These are phyloP conservation scores for Toxonevra muliebris DNA, from an alignment of 2,888 invertebrate genomes.

Conservation along the genomic window DNA sequence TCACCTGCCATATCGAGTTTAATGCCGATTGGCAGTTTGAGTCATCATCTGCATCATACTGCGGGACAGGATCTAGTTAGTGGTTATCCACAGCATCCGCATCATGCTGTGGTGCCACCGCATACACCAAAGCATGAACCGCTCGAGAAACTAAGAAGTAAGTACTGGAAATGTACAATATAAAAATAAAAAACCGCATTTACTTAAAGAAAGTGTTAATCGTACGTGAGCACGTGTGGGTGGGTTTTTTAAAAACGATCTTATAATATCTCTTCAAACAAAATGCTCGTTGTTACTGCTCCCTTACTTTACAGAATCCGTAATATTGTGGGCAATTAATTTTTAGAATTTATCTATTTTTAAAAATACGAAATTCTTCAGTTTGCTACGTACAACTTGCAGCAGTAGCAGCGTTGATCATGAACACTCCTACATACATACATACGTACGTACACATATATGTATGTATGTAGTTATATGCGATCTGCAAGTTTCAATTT, in stretches of 20 bases:
- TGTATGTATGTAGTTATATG: too few relatives aligned
- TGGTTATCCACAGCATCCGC: conserved; percentile 67
- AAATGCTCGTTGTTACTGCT: too few relatives aligned
- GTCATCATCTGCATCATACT: conserved; percentile 65
- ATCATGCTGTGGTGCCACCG: conserved; percentile 68
- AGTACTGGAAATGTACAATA: conserved; percentile 53
- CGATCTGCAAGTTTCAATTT: too few relatives aligned
- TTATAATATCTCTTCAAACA: too few relatives aligned
- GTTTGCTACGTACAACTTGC: conserved; percentile 2
- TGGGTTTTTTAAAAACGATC: too few relatives aligned
- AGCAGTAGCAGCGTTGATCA: neutral
- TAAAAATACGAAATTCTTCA: conserved; percentile 19
- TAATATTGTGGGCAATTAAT: conserved; percentile 54
- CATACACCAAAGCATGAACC: conserved; percentile 73
- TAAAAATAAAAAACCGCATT: neutral
- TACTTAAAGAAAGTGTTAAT: neutral
- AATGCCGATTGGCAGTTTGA: conserved; percentile 66
- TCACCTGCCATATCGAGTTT: conserved; percentile 70
- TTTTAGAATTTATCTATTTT: conserved; percentile 44
- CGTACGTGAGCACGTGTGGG: too few relatives aligned
- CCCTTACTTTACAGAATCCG: neutral
- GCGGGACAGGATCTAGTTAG: conserved; percentile 65
- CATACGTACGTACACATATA: too few relatives aligned
- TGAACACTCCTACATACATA: too few relatives aligned
- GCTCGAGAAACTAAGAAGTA: conserved; percentile 78